phyloP scores from a whole-genome alignment of 2,888 invertebrate genomes.

The Parascotia fuliginaria region DNA sequence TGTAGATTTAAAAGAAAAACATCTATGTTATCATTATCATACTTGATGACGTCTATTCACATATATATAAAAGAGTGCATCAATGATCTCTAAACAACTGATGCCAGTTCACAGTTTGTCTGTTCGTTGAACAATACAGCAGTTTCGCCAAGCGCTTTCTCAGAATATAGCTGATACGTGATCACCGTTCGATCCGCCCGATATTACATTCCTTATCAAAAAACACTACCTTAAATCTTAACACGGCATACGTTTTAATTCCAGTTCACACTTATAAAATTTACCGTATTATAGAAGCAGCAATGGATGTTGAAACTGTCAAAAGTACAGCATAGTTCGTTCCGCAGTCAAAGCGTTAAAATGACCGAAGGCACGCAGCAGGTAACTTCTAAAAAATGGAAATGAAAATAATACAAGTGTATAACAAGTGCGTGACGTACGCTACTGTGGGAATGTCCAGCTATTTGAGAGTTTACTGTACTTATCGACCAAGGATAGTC shows the following conservation, averaged over 20 bases:
- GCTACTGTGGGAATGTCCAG: conserved; percentile 34
- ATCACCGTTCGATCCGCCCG: conserved; percentile 54
- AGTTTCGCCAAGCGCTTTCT: conserved; percentile 57
- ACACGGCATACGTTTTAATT: conserved; percentile 10
- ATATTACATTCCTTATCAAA: conserved; percentile 38
- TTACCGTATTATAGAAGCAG: neutral
- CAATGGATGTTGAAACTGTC: conserved; percentile 9
- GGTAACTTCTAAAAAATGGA: conserved; percentile 52
- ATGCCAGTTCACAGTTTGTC: conserved; percentile 29
- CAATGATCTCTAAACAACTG: neutral
- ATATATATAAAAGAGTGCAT: neutral
- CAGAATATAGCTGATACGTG: conserved; percentile 59
- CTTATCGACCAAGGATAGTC: neutral
- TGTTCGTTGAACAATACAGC: conserved; percentile 44
- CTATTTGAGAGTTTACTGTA: conserved; percentile 2
- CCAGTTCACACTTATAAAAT: neutral
- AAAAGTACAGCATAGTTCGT: conserved; percentile 22
- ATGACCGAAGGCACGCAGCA: conserved; percentile 50
- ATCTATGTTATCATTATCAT: neutral
- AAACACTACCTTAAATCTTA: conserved; percentile 12
- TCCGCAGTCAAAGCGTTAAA: conserved; percentile 39
- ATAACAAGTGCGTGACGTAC: conserved; percentile 44
- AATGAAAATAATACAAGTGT: conserved; percentile 53
- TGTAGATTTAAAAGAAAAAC: too few relatives aligned
- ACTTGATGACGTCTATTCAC: neutral